Percentiles rank a stretch among this genome's conserved stretches.
These are phyloP conservation scores for Lethrus apterus DNA, from an alignment of 1,140 invertebrate genomes.

Conservation along the genomic window DNA sequence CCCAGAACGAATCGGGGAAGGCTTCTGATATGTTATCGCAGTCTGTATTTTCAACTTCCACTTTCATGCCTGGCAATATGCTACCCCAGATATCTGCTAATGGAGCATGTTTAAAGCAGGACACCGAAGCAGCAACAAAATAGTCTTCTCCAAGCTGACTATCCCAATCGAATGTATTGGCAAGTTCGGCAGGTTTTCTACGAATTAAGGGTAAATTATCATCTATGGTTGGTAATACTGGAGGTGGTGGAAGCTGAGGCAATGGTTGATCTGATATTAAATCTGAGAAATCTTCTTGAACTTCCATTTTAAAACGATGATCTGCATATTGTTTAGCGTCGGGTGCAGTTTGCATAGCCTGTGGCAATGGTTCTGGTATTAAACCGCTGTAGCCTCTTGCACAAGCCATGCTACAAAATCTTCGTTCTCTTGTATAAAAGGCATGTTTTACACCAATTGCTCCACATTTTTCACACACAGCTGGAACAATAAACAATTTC, in stretches of 20 bases:
- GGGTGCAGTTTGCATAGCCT: conserved; percentile 35
- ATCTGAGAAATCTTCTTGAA: conserved; percentile 37
- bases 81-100: conserved; percentile 89
- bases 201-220: conserved; percentile 44
- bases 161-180: conserved; percentile 76
- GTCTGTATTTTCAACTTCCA: conserved; percentile 89
- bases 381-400: conserved; percentile 49
- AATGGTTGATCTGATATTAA: conserved; percentile 43
- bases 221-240: conserved; percentile 35
- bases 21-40: conserved; percentile 70
- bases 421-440: conserved; percentile 78
- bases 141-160: conserved; percentile 64
- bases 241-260: conserved; percentile 42
- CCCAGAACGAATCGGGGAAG: conserved; percentile 86
- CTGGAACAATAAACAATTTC: no score
- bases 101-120: conserved; percentile 85
- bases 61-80: conserved; percentile 89
- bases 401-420: conserved; percentile 71
- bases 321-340: conserved; percentile 37
- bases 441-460: conserved; percentile 83
- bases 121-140: conserved; percentile 81
- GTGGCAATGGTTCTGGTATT: conserved; percentile 32
- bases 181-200: conserved; percentile 52
- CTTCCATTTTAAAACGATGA: conserved; percentile 37
- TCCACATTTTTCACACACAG: conserved; percentile 83